phyloP scores from a whole-genome alignment of 2,113 vertebrate genomes.

The Psittacula cyanocephala region DNA sequence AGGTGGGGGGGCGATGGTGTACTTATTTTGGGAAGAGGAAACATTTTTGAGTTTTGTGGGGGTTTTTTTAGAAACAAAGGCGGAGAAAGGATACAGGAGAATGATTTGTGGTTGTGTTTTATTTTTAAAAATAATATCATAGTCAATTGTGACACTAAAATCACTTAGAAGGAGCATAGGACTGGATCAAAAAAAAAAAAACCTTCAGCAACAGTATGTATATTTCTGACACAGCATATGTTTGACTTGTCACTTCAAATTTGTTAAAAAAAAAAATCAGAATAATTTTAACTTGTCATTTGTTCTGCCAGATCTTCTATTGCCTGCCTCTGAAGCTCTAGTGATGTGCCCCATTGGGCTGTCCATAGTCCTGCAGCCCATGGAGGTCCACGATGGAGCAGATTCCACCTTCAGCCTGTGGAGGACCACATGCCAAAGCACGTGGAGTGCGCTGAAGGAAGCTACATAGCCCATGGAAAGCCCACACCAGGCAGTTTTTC shows the following conservation, averaged over 20 bases:
- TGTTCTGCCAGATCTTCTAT: neutral
- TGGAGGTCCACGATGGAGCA: neutral
- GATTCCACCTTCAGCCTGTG: neutral
- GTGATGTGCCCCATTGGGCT: neutral
- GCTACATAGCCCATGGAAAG: neutral
- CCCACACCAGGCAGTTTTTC: neutral
- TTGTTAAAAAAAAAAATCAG: neutral
- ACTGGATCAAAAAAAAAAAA: neutral
- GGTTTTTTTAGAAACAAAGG: neutral
- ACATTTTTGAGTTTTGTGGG: neutral
- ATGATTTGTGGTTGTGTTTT: neutral
- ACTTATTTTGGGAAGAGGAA: neutral
- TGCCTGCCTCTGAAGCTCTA: neutral
- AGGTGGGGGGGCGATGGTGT: neutral
- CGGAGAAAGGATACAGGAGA: neutral
- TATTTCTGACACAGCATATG: conserved; percentile 24
- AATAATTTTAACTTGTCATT: neutral
- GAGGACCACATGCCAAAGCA: neutral
- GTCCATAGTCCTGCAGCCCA: neutral
- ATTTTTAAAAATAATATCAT: neutral
- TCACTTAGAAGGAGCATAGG: neutral
- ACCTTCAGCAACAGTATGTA: neutral
- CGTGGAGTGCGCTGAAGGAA: neutral
- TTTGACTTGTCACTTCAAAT: conserved; percentile 9
- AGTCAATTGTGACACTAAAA: neutral